Evolutionary conservation across 1,140 invertebrate genomes (phyloP), one percentile per base, ranked within the genome.

Genomic region (Plectrocnemia conspersa): DNA sequence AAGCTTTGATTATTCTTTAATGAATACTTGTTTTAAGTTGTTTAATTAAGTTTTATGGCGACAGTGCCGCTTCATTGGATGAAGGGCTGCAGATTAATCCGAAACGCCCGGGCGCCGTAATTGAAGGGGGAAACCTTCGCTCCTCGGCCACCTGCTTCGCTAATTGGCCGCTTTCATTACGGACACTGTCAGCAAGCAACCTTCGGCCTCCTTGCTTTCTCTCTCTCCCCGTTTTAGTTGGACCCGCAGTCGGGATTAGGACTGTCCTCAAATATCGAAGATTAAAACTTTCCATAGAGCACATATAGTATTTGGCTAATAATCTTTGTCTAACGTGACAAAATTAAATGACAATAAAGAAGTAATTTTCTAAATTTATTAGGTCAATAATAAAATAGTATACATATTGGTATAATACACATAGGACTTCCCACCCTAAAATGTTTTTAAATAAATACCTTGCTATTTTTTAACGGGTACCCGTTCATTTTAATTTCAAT

Each of bases 11-110:
- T 76, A 76, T 76, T 76, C 72, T 74, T 76, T 75, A 76, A 76
- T 75, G 70, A 76, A 74, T 74, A 73, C 72, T 74, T 74, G 74
- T 76, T 76, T 76, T 74, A 74, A 76, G 74, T 74, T 70, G 74
- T 74, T 76, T 75, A 76, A 76, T 76, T 75, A 76, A 76, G 74
- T 76, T 76, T 76, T 76, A 75, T 76, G 71, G 72, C 70, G 72
- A 75, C 74, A 73, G 71, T 68, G 65, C 68, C 67, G 70, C 64
- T 69, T 68, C 55, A 61, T 58, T 50, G 48, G 50, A 27, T 53
- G 46, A 48, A 57, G 55, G 54, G 55, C 40, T 56, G 50, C 59
- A 68, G 72, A 72, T 64, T 64, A 62, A 63, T 71, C 72, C 72
- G 69, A 71, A 70, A 67, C 71, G 71, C 71, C 70, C 70, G n/a